Evolutionary conservation across 2,888 invertebrate genomes (phyloP).

Genomic region (Fabriciana adippe): DNA sequence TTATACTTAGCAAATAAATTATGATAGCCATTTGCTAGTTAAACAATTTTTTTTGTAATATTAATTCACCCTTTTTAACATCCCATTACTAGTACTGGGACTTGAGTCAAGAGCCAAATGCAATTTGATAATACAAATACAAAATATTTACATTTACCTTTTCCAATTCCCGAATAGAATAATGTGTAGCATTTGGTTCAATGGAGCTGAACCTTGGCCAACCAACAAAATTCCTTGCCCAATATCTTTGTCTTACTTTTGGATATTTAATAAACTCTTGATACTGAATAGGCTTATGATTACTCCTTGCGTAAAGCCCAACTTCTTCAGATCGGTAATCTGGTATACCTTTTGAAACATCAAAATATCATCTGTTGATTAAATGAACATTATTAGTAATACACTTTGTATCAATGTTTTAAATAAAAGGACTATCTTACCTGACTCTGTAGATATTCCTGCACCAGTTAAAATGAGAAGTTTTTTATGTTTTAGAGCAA

Average conservation of each 20-base stretch:
- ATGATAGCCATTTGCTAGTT: no score
- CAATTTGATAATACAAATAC: not conserved
- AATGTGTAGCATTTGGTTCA: slow-evolving; percentile 91
- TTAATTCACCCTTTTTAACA: no score
- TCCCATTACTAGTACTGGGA: not conserved
- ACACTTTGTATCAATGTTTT: not conserved
- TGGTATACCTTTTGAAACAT: slow-evolving; percentile 87
- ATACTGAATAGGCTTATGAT: slow-evolving; percentile 92
- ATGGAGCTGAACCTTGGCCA: slow-evolving; percentile 93
- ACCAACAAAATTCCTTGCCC: slow-evolving; percentile 97
- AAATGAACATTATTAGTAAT: no score
- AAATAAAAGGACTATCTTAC: slow-evolving; percentile 55
- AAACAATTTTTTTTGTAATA: no score
- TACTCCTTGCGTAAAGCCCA: slow-evolving; percentile 93
- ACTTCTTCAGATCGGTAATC: slow-evolving; percentile 97
- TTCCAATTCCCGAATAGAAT: slow-evolving; percentile 88
- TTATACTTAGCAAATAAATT: not conserved
- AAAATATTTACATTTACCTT: slow-evolving; percentile 53
- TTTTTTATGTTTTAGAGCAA: slow-evolving; percentile 80
- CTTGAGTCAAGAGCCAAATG: no score
- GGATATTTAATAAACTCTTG: slow-evolving; percentile 90
- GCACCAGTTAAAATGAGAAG: slow-evolving; percentile 93
- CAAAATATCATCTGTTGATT: not conserved
- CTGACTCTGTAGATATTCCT: slow-evolving; percentile 97
- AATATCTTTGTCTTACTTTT: slow-evolving; percentile 89